phyloP scores from a whole-genome alignment of 2,113 vertebrate species.

The Brachirus orientalis region DNA sequence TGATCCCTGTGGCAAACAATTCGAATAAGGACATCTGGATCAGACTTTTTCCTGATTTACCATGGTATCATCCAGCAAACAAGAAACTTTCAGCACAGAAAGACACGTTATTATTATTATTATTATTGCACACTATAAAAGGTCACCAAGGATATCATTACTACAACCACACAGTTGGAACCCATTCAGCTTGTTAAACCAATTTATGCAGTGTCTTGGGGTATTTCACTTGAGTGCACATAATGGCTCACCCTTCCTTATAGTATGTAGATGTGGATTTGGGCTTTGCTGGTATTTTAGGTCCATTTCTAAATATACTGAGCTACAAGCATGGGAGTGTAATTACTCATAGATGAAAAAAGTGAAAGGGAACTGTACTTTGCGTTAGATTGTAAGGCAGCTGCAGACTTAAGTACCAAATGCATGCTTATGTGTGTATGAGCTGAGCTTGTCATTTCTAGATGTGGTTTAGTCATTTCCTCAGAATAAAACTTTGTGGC shows the following conservation, averaged over 20 bases:
- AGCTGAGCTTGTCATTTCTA: conserved; percentile 43
- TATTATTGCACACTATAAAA: conserved; percentile 42
- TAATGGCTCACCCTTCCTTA: conserved; percentile 12
- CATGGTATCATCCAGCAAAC: conserved; percentile 36
- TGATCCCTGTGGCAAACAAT: conserved; percentile 42
- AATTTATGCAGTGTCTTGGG: not conserved
- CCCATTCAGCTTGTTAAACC: conserved; percentile 32
- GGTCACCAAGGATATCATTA: conserved; percentile 53
- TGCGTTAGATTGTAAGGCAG: conserved; percentile 29
- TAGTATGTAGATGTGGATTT: conserved; percentile 13
- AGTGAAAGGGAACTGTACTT: conserved; percentile 9
- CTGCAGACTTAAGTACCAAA: conserved; percentile 15
- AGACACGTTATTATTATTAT: conserved; percentile 19
- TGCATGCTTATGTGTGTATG: conserved; percentile 41
- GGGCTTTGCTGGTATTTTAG: conserved; percentile 21
- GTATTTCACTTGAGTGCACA: conserved; percentile 20
- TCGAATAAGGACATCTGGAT: conserved; percentile 50
- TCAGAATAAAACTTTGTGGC: conserved; percentile 61
- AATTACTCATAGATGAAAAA: conserved; percentile 45
- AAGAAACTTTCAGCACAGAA: conserved; percentile 32
- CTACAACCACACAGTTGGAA: conserved; percentile 45
- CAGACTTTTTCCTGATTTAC: conserved; percentile 38
- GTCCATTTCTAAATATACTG: conserved; percentile 8
- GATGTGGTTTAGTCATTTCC: conserved; percentile 71
- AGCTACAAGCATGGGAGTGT: conserved; percentile 30